Evolutionary conservation across 2,888 invertebrate species (phyloP).

Genomic region (Diaperis boleti): DNA sequence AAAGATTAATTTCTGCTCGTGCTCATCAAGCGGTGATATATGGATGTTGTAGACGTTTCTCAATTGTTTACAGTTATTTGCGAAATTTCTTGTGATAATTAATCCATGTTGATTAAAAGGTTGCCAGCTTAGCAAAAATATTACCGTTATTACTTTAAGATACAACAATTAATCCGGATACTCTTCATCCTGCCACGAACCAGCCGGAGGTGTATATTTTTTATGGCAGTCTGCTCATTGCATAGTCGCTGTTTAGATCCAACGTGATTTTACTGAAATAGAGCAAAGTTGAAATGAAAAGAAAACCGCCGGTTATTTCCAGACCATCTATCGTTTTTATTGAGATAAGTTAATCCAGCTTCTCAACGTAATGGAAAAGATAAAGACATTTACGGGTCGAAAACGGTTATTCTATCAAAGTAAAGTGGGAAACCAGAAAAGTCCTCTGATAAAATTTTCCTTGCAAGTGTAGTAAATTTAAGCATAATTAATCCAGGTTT

Average conservation of each 20-base stretch:
- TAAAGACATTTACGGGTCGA: slow-evolving; percentile 2
- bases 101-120: slow-evolving; percentile 27
- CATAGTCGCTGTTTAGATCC: too few relatives aligned
- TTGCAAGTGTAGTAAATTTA: background rate
- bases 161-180: slow-evolving; percentile 27
- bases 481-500: too few relatives aligned
- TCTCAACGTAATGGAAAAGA: too few relatives aligned
- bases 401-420: background rate
- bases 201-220: slow-evolving; percentile 1
- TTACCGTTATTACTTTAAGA: slow-evolving; percentile 33
- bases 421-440: slow-evolving; percentile 6
- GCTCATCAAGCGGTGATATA: background rate
- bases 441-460: background rate
- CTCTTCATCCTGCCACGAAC: slow-evolving; percentile 21
- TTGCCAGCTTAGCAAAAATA: background rate
- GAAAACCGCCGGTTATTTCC: slow-evolving; percentile 1
- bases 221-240: too few relatives aligned
- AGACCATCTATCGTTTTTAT: background rate
- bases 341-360: too few relatives aligned
- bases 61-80: slow-evolving; percentile 14
- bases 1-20: background rate
- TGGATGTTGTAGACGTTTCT: background rate
- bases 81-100: slow-evolving; percentile 16
- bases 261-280: slow-evolving; percentile 6
- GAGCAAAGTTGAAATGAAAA: too few relatives aligned